Evolutionary conservation across 2,888 invertebrate species (phyloP).

Genomic region (Trissolcus brochymenae): DNA sequence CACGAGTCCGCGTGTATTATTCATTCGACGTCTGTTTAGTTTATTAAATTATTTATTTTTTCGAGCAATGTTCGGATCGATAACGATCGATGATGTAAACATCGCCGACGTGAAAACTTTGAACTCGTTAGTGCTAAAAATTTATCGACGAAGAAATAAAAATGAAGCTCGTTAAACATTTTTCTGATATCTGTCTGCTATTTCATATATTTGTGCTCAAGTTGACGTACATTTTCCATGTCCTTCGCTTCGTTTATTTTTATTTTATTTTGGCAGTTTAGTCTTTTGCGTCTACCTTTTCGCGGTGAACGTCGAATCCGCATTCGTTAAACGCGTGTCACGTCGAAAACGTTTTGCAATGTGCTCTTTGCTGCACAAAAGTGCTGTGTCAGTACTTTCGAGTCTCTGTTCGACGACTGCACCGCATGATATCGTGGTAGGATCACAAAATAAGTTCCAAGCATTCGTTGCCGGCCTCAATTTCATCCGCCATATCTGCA

Average conservation of each 20-base stretch:
- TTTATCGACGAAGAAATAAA: background rate
- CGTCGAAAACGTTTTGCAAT: constrained; percentile 51
- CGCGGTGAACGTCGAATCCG: constrained; percentile 35
- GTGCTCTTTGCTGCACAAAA: constrained; percentile 50
- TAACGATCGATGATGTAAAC: too few relatives aligned
- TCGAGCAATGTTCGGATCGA: background rate
- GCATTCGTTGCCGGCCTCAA: constrained; percentile 48
- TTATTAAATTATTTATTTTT: constrained; percentile 26
- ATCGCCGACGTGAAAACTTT: too few relatives aligned
- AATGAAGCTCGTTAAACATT: background rate
- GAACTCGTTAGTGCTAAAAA: too few relatives aligned
- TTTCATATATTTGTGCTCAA: background rate
- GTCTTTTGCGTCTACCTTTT: constrained; percentile 21
- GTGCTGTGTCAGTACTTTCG: constrained; percentile 49
- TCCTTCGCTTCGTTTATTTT: constrained; percentile 12
- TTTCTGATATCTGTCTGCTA: background rate
- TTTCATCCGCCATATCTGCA: constrained; percentile 49
- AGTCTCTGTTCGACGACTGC: constrained; percentile 47
- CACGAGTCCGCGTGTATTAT: constrained; percentile 9
- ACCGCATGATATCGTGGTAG: constrained; percentile 43
- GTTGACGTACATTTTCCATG: constrained; percentile 3
- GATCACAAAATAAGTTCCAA: constrained; percentile 55
- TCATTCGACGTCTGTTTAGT: constrained; percentile 8
- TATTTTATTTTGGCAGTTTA: constrained; percentile 39
- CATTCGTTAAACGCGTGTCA: constrained; percentile 53